Base-by-base conservation (phyloP, 2,113 vertebrate species). In the Nothocercus nigrocapillus region DNA sequence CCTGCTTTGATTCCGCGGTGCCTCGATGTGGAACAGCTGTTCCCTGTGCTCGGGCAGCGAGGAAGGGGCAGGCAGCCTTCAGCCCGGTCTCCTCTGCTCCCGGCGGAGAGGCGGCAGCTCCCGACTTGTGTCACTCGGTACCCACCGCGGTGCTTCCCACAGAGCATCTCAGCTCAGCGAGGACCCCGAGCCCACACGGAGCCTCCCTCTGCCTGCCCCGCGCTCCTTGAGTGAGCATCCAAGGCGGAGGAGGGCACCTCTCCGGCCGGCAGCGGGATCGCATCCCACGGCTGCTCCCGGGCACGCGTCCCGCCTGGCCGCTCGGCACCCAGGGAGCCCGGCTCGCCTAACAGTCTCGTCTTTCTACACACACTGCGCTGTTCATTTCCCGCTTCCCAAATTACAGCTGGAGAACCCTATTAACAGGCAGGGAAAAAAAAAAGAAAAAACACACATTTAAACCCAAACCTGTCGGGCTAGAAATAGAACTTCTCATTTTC, bases 401-500 rank as follows among this genome's bases (percentile, higher is more conserved):
- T 91, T 9, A 3, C 86, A 92, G 82, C 91, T 94, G 84, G 63
- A 24, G 49, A 94, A 87, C 36, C 66, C 74, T 77, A 95, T 96
- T 96, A 96, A 95, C 12, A 16, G 7, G 0, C 2, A 91, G 78
- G 44, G 44, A 88, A 89, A 93, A 67, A 22, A 22, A 22, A 22
- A 22, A 22, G 20, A 49, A 49, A 49, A 49, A 49, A 49, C 49
- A 49, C 78, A 93, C 51, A 66, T 88, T 97, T 90, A 94, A 96
- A 94, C 75, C 76, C 76, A 27, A 97, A 96, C 90, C 93, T 97
- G 93, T 90, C 82, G 90, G 81, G 92, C 82, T 83, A 94, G 78
- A 95, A 97, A 96, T 90, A 97, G 93, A 94, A 95, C 92, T 94
- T 89, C 94, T 96, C 95, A 85, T 94, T 97, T 97, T 95, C 95